Percentiles rank a stretch among this genome's conserved stretches.
Evolutionary conservation across 2,888 invertebrate genomes (phyloP).

Genomic region (Beris morrisii): DNA sequence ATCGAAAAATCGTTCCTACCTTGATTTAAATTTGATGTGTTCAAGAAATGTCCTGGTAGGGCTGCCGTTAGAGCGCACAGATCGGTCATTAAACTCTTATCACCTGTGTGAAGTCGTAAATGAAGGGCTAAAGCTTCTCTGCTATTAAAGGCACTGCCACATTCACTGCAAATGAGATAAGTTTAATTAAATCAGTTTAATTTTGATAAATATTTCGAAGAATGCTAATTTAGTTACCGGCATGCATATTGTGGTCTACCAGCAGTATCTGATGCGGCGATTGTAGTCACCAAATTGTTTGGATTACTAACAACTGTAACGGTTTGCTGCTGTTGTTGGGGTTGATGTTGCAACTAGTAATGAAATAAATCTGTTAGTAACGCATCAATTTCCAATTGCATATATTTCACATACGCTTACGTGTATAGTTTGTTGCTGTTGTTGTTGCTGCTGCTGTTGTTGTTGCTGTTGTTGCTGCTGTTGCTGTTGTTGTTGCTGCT

Average conservation of each 20-base stretch:
- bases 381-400: neutral
- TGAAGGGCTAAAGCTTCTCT: slow-evolving; percentile 78
- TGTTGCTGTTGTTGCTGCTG: slow-evolving; percentile 53
- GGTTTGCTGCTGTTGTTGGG: slow-evolving; percentile 46
- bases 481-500: slow-evolving; percentile 51
- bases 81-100: slow-evolving; percentile 78
- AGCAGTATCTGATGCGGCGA: slow-evolving; percentile 52
- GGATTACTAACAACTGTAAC: slow-evolving; percentile 55
- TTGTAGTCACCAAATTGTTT: slow-evolving; percentile 53
- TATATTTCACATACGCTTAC: slow-evolving; percentile 14
- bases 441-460: slow-evolving; percentile 48
- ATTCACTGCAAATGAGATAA: slow-evolving; percentile 56
- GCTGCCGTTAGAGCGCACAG: slow-evolving; percentile 79
- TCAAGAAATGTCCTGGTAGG: slow-evolving; percentile 67
- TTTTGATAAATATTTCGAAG: neutral
- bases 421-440: slow-evolving; percentile 31
- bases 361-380: neutral
- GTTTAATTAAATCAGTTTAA: neutral
- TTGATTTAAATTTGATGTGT: slow-evolving; percentile 53
- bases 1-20: slow-evolving; percentile 41
- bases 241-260: slow-evolving; percentile 56
- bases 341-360: slow-evolving; percentile 25
- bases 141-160: slow-evolving; percentile 66
- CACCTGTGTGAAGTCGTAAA: slow-evolving; percentile 78
- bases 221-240: slow-evolving; percentile 46